Base-by-base conservation (phyloP, 2,113 vertebrate genomes). In the Mola mola region DNA sequence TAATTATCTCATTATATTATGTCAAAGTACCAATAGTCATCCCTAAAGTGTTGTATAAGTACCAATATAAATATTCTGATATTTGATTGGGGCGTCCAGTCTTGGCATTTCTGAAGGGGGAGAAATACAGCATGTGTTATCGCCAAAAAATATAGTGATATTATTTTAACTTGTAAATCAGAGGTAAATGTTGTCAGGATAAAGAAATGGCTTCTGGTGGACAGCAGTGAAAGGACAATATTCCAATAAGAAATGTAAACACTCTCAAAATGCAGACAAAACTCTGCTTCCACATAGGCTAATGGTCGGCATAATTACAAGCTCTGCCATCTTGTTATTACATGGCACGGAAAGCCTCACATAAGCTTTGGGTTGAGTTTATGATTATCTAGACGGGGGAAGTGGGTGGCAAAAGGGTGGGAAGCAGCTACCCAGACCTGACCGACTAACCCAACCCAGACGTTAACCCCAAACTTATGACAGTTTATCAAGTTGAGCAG, bases 261-360 rank as follows among this genome's bases (percentile, higher is more conserved):
- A 33, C 34, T 51, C 28, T 16, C 17, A 51, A 50, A 57, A 43
- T 17, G 36, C 57, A 85, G 56, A 70, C 53, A 51, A 29, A 68
- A 11, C 22, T 40, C 13, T 10, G 46, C 42, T 78, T 79, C 37
- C 67, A 57, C 72, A 38, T 12, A 33, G 33, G 36, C 53, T 47
- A 66, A 77, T 64, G 73, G 67, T 57, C 44, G 58, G 59, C 3
- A 8, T 87, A 76, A 87, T 83, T 81, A 86, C 69, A 86, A 56
- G 72, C 50, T 56, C 26, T 4, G 8, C 41, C 42, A 25, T 52
- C 66, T 38, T 28, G 44, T 48, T 67, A 72, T 57, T 71, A 67
- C 66, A 83, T 43, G 47, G 56, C 49, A 55, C 56, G 20, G 57
- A 42, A 52, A 66, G 67, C 79, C 83, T 62, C 72, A 61, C 25